Evolutionary conservation across 2,888 invertebrate species (phyloP).

Genomic region (Hecatera dysodea): DNA sequence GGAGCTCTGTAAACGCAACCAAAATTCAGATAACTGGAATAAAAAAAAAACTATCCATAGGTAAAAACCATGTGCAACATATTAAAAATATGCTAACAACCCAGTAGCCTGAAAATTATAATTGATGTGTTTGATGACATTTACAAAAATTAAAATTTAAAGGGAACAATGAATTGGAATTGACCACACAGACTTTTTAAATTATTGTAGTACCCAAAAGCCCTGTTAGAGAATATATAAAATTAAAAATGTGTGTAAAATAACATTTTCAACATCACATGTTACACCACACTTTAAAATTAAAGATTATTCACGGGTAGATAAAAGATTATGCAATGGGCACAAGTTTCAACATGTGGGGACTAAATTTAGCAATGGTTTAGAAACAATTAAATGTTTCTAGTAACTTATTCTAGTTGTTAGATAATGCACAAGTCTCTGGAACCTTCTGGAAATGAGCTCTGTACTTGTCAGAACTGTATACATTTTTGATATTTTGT

Average conservation of each 20-base stretch:
- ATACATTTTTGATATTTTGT: no score
- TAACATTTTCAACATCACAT: not conserved
- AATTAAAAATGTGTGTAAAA: not conserved
- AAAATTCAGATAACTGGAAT: no score
- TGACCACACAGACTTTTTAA: not conserved
- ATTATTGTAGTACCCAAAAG: not conserved
- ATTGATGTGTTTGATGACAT: no score
- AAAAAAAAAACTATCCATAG: no score
- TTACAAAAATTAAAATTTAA: not conserved
- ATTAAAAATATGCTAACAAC: no score
- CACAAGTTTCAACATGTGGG: slow-evolving; percentile 40
- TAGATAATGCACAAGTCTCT: not conserved
- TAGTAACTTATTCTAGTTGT: no score
- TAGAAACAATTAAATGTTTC: not conserved
- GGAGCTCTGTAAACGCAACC: no score
- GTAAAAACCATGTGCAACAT: no score
- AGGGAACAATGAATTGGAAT: not conserved
- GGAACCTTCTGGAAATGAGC: slow-evolving; percentile 43
- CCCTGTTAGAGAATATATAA: not conserved
- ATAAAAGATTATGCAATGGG: slow-evolving; percentile 46
- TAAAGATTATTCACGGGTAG: slow-evolving; percentile 11
- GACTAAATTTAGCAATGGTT: slow-evolving; percentile 42
- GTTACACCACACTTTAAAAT: slow-evolving; percentile 26
- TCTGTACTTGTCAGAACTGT: no score
- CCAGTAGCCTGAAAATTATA: no score